Base-by-base conservation (phyloP, 2,113 vertebrate species). In the Budorcas taxicolor region DNA sequence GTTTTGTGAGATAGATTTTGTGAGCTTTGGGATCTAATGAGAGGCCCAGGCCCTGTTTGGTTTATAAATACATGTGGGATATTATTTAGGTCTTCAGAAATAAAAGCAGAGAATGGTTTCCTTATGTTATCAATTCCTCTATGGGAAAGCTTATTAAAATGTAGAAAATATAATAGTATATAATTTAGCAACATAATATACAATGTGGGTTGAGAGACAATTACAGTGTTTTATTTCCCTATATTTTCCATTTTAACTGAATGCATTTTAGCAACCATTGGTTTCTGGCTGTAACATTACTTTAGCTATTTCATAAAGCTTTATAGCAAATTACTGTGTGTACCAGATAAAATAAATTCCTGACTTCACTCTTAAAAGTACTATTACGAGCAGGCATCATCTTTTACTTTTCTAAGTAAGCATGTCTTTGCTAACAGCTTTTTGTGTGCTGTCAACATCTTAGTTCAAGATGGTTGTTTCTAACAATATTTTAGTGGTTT, bases 81-180 rank as follows among this genome's bases (percentile, higher is more conserved):
- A 97, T 98, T 98, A 98, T 99, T 98, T 99, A 98, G 98, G 92
- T 98, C 98, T 98, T 98, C 98, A 98, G 97, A 98, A 98, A 97
- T 96, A 98, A 98, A 98, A 98, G 97, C 96, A 97, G 96, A 98
- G 97, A 98, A 98, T 97, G 96, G 96, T 97, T 98, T 98, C 98
- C 90, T 98, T 97, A 95, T 98, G 97, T 98, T 98, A 99, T 98
- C 98, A 98, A 3, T 98, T 98, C 87, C 98, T 98, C 97, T 96
- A 97, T 98, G 97, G 98, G 98, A 98, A 99, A 98, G 98, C 96
- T 96, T 98, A 98, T 99, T 98, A 98, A 99, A 98, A 98, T 98
- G 93, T 94, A 97, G 98, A 98, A 98, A 98, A 98, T 98, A 88
- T 93, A 98, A 98, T 98, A 97, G 91, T 98, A 76, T 98, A 96